phyloP scores from a whole-genome alignment of 2,797 vertebrate species.

The Dipus sagitta region DNA sequence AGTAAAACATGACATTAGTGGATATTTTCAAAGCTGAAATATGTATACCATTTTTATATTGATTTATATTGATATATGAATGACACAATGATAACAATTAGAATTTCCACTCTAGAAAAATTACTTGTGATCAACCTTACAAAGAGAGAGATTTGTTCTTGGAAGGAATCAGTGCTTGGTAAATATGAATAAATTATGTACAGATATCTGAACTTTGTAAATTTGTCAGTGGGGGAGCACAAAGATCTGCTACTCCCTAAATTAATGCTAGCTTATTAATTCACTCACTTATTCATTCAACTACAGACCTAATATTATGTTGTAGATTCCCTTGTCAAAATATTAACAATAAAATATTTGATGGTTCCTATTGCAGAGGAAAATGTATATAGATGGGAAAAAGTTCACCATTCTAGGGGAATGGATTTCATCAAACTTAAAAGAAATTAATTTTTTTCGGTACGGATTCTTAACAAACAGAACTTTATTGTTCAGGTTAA shows the following conservation, averaged over 20 bases:
- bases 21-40: slow-evolving; percentile 48
- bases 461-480: background rate
- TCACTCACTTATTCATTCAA: background rate
- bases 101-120: slow-evolving; percentile 62
- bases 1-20: background rate
- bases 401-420: background rate
- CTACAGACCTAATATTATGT: background rate
- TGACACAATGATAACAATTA: slow-evolving; percentile 62
- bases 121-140: slow-evolving; percentile 7
- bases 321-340: background rate
- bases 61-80: slow-evolving; percentile 53
- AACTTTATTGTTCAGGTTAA: background rate
- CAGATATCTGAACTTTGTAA: background rate
- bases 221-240: background rate
- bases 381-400: background rate
- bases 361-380: background rate
- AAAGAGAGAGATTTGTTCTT: background rate
- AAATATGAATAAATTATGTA: background rate
- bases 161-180: background rate
- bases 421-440: background rate
- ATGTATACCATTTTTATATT: background rate
- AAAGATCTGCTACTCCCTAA: background rate
- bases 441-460: background rate
- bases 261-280: slow-evolving; percentile 17
- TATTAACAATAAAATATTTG: background rate